Evolutionary conservation across 2,797 vertebrate genomes (phyloP).

Genomic region (Acrossocheilus fasciatus): DNA sequence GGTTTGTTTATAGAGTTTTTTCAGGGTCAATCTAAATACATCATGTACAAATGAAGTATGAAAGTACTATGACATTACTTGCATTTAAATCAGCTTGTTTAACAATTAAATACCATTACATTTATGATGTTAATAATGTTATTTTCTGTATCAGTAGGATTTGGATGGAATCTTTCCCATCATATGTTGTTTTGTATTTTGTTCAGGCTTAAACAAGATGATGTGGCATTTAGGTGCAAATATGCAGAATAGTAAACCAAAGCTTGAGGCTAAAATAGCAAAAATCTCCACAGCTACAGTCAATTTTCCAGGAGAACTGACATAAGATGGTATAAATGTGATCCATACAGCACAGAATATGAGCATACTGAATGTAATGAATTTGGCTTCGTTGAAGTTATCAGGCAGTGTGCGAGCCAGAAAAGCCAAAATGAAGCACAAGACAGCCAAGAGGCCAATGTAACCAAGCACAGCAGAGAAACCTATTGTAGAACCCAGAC

Average conservation of each 20-base stretch:
- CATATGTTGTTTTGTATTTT: conserved; percentile 67
- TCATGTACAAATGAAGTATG: neutral
- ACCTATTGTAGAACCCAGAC: conserved; percentile 63
- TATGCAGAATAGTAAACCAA: conserved; percentile 66
- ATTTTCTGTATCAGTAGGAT: no score
- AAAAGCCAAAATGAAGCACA: conserved; percentile 66
- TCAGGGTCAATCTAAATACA: neutral
- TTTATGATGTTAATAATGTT: no score
- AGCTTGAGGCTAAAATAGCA: conserved; percentile 65
- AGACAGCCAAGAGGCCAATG: conserved; percentile 59
- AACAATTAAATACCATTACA: no score
- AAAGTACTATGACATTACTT: no score
- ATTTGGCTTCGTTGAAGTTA: conserved; percentile 67
- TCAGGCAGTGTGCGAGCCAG: conserved; percentile 62
- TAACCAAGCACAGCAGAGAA: conserved; percentile 67
- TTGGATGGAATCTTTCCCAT: conserved; percentile 53
- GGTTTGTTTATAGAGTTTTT: neutral
- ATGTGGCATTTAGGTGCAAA: conserved; percentile 68
- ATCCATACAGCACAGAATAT: conserved; percentile 68
- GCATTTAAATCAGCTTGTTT: no score
- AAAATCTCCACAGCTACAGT: conserved; percentile 68
- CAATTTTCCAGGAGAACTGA: conserved; percentile 65
- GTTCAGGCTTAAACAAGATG: conserved; percentile 64
- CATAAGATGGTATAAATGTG: conserved; percentile 66
- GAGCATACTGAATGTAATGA: conserved; percentile 69